phyloP scores from a whole-genome alignment of 2,888 invertebrate species.

The Nomada ruficornis region DNA sequence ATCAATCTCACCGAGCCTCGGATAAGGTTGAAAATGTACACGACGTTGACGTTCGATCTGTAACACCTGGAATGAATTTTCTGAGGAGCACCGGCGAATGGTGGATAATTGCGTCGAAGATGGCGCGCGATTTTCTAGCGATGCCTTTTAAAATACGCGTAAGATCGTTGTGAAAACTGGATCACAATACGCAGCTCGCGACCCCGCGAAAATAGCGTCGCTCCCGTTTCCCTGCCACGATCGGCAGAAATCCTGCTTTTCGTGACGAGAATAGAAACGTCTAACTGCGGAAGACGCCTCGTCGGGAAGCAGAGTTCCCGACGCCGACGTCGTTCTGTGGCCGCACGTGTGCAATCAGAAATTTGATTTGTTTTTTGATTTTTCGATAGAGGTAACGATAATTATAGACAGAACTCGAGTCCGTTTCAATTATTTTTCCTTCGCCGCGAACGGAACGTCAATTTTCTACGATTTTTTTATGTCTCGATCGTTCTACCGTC shows the following conservation, averaged over 20 bases:
- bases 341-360: background rate
- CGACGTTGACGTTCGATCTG: no score
- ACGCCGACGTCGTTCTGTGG: background rate
- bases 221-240: constrained; percentile 66
- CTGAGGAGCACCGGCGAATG: no score
- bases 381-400: no score
- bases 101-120: constrained; percentile 12
- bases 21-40: no score
- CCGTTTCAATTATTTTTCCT: no score
- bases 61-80: background rate
- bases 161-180: constrained; percentile 49
- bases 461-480: no score
- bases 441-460: no score
- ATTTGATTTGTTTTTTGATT: no score
- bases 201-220: constrained; percentile 71
- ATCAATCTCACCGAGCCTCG: no score
- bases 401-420: no score
- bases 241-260: constrained; percentile 67
- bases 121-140: background rate
- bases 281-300: constrained; percentile 58
- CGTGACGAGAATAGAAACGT: constrained; percentile 55
- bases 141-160: constrained; percentile 40
- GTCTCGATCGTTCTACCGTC: no score
- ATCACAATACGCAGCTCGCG: constrained; percentile 57
- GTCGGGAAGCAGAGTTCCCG: no score